Evolutionary conservation across 2,888 invertebrate species (phyloP).

Genomic region (Autographa pulchrina): DNA sequence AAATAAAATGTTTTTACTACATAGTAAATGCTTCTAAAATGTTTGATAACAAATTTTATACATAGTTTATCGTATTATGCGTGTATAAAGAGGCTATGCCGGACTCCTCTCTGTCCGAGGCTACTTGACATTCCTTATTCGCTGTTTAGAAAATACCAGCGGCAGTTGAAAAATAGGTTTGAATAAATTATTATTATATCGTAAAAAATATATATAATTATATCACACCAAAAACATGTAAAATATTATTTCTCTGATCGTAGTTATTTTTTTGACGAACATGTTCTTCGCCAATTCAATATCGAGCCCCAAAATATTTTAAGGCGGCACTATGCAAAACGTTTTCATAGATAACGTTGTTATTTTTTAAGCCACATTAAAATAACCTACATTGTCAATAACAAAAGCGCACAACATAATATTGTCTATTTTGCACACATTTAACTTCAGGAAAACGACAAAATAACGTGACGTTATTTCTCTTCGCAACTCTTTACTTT

Average conservation of each 20-base stretch:
- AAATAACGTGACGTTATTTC: conserved; percentile 4
- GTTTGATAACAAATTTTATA: conserved; percentile 4
- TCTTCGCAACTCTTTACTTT: background rate
- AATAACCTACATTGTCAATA: too few species aligned
- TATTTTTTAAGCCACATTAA: too few species aligned
- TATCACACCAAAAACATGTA: too few species aligned
- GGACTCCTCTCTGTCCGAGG: background rate
- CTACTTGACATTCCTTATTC: conserved; percentile 1
- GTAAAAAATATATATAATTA: too few species aligned
- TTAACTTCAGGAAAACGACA: background rate
- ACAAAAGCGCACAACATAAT: too few species aligned
- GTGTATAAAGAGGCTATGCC: background rate
- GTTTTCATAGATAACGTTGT: too few species aligned
- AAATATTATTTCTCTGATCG: too few species aligned
- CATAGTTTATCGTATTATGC: background rate
- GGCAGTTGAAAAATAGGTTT: background rate
- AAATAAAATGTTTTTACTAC: background rate
- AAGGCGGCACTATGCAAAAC: too few species aligned
- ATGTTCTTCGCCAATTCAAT: too few species aligned
- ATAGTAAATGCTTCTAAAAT: background rate
- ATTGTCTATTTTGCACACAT: background rate
- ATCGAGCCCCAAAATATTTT: too few species aligned
- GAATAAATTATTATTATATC: background rate
- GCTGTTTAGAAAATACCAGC: background rate
- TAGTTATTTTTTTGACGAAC: too few species aligned